Evolutionary conservation across 2,797 vertebrate species (phyloP), one percentile per base, ranked within the genome.

Genomic region (Sarcoramphus papa): DNA sequence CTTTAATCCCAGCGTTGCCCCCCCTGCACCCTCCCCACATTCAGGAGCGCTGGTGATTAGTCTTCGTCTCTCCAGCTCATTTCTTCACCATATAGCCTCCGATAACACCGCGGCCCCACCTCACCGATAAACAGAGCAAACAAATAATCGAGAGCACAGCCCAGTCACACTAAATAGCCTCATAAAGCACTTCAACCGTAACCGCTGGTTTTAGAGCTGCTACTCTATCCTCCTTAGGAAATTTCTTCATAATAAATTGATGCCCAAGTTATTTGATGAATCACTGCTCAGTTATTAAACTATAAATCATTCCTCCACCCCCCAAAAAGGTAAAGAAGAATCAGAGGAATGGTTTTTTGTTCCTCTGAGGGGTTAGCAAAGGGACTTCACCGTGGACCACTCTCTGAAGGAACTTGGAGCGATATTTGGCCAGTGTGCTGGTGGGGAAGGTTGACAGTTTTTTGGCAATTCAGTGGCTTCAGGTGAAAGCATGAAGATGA

Each of bases 261-360:
- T 63, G n/a, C 31, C 65, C 31, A 41, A 40, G 64, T 51, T 90
- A 70, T 72, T 75, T 92, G 78, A 67, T 60, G 57, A 45, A 94
- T 91, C 69, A 63, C 79, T 83, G 57, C 70, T 67, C 85, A 10
- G 21, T 94, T 97, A 96, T 92, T 95, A 95, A 95, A 77, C 67
- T 72, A 75, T 40, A 70, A 88, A 91, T 92, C 87, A 54, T 33
- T 75, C 84, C 87, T 91, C 79, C 65, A 84, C 81, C 73, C 41
- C 25, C 78, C 33, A 73, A 80, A 77, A 88, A 63, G 43, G 45
- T 87, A 83, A 82, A 62, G 35, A 63, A 50, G 57, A 27, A 62
- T 43, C 33, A 79, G 40, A 60, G 75, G 50, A 57, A 84, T 33
- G 37, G 9, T 11, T 23, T 50, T 45, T 40, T 10, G 40, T 47